Percentiles rank a stretch among this genome's conserved stretches.
Evolutionary conservation across 2,797 vertebrate genomes (phyloP).

Genomic region (Hoplostethus mediterraneus): DNA sequence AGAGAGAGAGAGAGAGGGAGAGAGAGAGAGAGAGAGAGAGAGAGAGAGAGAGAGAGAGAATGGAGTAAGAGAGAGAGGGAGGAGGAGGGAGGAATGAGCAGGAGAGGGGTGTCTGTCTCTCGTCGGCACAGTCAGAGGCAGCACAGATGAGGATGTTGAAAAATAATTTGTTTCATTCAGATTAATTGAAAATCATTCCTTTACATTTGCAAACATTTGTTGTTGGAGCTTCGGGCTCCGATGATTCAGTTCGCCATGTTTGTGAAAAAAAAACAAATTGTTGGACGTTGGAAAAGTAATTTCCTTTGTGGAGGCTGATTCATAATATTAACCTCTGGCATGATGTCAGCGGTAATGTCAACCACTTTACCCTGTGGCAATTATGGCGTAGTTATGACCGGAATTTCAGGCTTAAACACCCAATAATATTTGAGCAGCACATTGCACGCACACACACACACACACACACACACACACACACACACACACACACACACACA

Average conservation of each 20-base stretch:
- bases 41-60: slow-evolving; percentile 22
- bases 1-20: neutral
- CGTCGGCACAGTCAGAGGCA: slow-evolving; percentile 52
- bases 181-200: slow-evolving; percentile 65
- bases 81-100: neutral
- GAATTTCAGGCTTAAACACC: slow-evolving; percentile 46
- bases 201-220: slow-evolving; percentile 73
- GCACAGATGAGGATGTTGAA: slow-evolving; percentile 65
- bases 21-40: neutral
- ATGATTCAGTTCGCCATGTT: slow-evolving; percentile 27
- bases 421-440: slow-evolving; percentile 2
- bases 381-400: slow-evolving; percentile 45
- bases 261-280: slow-evolving; percentile 39
- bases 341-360: slow-evolving; percentile 71
- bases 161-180: slow-evolving; percentile 77
- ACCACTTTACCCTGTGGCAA: slow-evolving; percentile 60
- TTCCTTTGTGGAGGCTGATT: slow-evolving; percentile 54
- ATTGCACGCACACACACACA: slow-evolving; percentile 7
- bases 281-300: slow-evolving; percentile 42
- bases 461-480: neutral
- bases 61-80: slow-evolving; percentile 31
- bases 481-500: neutral
- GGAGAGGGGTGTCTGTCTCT: slow-evolving; percentile 65
- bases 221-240: slow-evolving; percentile 37
- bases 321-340: slow-evolving; percentile 65